These are phyloP conservation scores for Oryzias javanicus DNA, from an alignment of 2,113 vertebrate genomes.

Conservation along the genomic window DNA sequence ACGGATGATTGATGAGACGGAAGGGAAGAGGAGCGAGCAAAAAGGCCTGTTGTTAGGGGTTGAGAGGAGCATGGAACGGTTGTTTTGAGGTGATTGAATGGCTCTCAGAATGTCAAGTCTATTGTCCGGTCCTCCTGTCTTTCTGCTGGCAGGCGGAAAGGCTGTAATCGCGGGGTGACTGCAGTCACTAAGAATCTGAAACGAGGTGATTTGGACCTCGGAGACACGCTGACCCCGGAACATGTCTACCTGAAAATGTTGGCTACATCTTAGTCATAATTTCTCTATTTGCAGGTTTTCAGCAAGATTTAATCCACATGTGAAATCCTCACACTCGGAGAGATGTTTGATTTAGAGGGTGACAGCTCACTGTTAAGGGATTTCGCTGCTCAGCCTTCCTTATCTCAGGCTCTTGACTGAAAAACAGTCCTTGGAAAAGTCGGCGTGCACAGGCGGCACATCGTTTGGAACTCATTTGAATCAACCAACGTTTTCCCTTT, in stretches of 20 bases:
- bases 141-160: conserved; percentile 41
- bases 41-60: conserved; percentile 16
- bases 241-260: conserved; percentile 44
- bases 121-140: conserved; percentile 34
- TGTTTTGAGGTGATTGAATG: conserved; percentile 46
- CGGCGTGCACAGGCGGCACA: conserved; percentile 25
- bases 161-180: conserved; percentile 57
- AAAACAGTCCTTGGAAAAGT: conserved; percentile 32
- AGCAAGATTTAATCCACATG: conserved; percentile 44
- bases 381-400: conserved; percentile 51
- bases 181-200: conserved; percentile 55
- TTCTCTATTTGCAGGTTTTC: conserved; percentile 26
- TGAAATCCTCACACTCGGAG: conserved; percentile 43
- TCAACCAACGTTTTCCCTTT: conserved; percentile 68
- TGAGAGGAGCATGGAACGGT: conserved; percentile 24
- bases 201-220: conserved; percentile 43
- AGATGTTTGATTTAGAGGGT: conserved; percentile 72
- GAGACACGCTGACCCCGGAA: conserved; percentile 48
- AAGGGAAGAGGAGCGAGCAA: conserved; percentile 13
- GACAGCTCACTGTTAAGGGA: conserved; percentile 49
- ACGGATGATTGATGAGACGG: conserved; percentile 40
- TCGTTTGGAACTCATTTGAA: conserved; percentile 57
- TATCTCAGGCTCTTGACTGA: conserved; percentile 54
- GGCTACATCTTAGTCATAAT: conserved; percentile 25
- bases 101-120: conserved; percentile 31